Percentiles rank a stretch among this genome's conserved stretches.
These are phyloP conservation scores for Sycophila texana DNA, from an alignment of 2,888 invertebrate genomes.

Conservation along the genomic window DNA sequence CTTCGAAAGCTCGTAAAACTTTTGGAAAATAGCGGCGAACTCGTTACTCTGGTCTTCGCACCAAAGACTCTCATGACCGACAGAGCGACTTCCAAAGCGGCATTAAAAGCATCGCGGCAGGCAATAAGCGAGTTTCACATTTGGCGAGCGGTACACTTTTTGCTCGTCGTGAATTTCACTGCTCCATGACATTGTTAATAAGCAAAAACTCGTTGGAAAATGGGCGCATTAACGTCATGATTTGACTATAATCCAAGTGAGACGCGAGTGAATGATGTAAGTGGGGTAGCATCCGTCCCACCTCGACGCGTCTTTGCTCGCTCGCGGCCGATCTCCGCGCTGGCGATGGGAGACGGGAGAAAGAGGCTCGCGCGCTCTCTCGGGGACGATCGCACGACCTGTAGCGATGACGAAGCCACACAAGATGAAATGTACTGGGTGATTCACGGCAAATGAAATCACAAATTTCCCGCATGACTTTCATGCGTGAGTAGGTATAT, in stretches of 20 bases:
- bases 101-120: conserved; percentile 9
- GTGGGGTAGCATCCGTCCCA: conserved; percentile 45
- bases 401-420: conserved; percentile 50
- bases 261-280: conserved; percentile 50
- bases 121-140: conserved; percentile 50
- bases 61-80: not conserved
- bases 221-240: conserved; percentile 54
- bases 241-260: conserved; percentile 50
- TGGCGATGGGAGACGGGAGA: conserved; percentile 14
- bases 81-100: conserved; percentile 22
- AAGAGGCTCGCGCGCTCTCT: not conserved
- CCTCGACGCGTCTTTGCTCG: not conserved
- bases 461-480: conserved; percentile 54
- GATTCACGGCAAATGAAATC: conserved; percentile 54
- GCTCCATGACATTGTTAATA: conserved; percentile 50
- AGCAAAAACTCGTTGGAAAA: conserved; percentile 46
- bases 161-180: conserved; percentile 30
- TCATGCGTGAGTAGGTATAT: conserved; percentile 23
- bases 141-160: conserved; percentile 29
- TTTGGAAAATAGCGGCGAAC: not conserved
- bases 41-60: not conserved
- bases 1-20: not conserved
- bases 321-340: conserved; percentile 19
- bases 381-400: conserved; percentile 37
- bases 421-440: conserved; percentile 45